Percentiles rank a stretch among this genome's conserved stretches.
phyloP scores from a whole-genome alignment of 2,113 vertebrate genomes.

The Nettapus auritus region DNA sequence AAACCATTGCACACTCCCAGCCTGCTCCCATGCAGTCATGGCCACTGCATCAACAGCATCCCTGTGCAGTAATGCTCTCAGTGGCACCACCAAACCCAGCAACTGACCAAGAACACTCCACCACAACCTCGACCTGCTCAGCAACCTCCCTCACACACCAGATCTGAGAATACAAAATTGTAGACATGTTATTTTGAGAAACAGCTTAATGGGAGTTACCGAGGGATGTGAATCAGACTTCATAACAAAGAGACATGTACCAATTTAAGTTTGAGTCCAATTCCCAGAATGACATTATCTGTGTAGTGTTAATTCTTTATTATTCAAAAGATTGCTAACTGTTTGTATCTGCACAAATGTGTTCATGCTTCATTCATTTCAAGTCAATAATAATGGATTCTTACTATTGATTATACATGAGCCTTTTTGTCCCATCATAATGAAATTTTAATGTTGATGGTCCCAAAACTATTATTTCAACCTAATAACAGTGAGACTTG shows the following conservation, averaged over 20 bases:
- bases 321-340: constrained; percentile 74
- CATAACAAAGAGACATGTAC: constrained; percentile 47
- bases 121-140: background rate
- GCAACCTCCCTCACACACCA: background rate
- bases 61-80: background rate
- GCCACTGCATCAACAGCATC: accelerated
- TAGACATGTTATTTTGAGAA: constrained; percentile 24
- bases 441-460: constrained; percentile 90
- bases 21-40: background rate
- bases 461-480: constrained; percentile 85
- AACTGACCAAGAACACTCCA: background rate
- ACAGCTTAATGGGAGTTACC: constrained; percentile 38
- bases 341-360: constrained; percentile 69
- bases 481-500: constrained; percentile 85
- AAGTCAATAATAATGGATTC: constrained; percentile 87
- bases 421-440: constrained; percentile 92
- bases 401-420: constrained; percentile 92
- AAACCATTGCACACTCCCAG: background rate
- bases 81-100: background rate
- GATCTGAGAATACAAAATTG: background rate
- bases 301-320: constrained; percentile 74
- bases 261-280: constrained; percentile 51
- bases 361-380: constrained; percentile 76
- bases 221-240: constrained; percentile 39
- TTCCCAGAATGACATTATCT: constrained; percentile 72